Conservation (phyloP, 2,797 vertebrate species). For the Mionectes olivaceus region DNA sequence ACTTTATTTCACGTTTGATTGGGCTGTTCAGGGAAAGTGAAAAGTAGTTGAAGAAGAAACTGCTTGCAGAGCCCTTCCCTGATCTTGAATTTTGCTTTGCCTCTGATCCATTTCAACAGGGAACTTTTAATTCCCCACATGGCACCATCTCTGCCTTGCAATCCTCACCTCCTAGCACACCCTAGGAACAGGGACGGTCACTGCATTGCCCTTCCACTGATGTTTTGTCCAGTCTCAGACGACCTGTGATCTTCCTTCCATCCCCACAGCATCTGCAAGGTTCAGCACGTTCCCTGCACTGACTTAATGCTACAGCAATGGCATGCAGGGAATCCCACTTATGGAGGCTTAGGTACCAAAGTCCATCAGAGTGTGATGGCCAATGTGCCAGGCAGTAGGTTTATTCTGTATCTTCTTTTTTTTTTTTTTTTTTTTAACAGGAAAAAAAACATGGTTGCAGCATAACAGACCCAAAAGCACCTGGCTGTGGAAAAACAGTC, state of each 20-base stretch:
- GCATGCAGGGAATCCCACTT: fast-evolving
- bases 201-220: fast-evolving
- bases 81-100: neutral
- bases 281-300: neutral
- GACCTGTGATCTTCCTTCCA: neutral
- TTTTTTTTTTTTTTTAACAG: too few relatives aligned
- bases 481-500: neutral
- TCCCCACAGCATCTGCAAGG: neutral
- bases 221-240: neutral
- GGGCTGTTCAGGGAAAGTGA: neutral
- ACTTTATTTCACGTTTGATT: neutral
- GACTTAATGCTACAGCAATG: neutral
- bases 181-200: neutral
- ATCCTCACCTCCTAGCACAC: neutral
- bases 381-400: too few relatives aligned
- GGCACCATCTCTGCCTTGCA: neutral
- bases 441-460: neutral
- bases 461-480: neutral
- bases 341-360: neutral
- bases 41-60: neutral
- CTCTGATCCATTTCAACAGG: neutral
- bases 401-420: neutral
- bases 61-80: neutral
- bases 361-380: neutral
- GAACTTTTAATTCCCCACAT: neutral